These are phyloP conservation scores for Cheilosia pagana DNA, from an alignment of 2,888 invertebrate species.

Conservation along the genomic window DNA sequence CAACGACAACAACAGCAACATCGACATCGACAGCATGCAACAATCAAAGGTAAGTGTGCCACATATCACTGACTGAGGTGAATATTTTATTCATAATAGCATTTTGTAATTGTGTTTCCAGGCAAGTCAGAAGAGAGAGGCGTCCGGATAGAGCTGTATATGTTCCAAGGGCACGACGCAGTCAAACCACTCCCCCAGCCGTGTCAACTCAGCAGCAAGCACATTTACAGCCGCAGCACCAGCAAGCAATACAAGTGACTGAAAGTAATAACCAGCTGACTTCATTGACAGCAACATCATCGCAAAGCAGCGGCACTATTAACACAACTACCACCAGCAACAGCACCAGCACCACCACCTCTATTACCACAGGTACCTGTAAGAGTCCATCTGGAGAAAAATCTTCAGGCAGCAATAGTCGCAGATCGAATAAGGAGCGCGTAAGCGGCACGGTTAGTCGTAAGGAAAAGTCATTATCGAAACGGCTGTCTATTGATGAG, in stretches of 20 bases:
- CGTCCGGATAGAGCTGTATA: constrained; percentile 92
- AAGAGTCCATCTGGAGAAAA: constrained; percentile 63
- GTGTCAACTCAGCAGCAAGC: constrained; percentile 66
- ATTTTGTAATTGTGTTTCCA: constrained; percentile 36
- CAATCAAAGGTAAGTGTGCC: constrained; percentile 79
- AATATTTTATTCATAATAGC: constrained; percentile 36
- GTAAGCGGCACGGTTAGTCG: constrained; percentile 35
- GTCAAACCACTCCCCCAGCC: constrained; percentile 83
- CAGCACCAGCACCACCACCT: too few species aligned
- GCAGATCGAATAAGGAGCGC: constrained; percentile 65
- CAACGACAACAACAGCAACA: constrained; percentile 79
- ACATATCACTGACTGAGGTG: constrained; percentile 14
- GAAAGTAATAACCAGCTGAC: constrained; percentile 67
- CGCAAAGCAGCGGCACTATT: constrained; percentile 53
- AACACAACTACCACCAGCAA: constrained; percentile 36
- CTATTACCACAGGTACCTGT: constrained; percentile 61
- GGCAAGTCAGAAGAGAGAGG: constrained; percentile 82
- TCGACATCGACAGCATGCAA: constrained; percentile 79
- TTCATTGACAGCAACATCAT: constrained; percentile 66
- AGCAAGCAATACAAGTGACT: constrained; percentile 50
- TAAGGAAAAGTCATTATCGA: constrained; percentile 59
- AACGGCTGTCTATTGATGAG: constrained; percentile 51
- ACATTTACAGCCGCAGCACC: constrained; percentile 35
- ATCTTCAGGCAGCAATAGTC: constrained; percentile 43
- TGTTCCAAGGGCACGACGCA: constrained; percentile 89